A percentile compares a stretch with the other conserved stretches of the same genome.
phyloP scores from a whole-genome alignment of 2,113 vertebrate genomes.

The Mungos mungo region DNA sequence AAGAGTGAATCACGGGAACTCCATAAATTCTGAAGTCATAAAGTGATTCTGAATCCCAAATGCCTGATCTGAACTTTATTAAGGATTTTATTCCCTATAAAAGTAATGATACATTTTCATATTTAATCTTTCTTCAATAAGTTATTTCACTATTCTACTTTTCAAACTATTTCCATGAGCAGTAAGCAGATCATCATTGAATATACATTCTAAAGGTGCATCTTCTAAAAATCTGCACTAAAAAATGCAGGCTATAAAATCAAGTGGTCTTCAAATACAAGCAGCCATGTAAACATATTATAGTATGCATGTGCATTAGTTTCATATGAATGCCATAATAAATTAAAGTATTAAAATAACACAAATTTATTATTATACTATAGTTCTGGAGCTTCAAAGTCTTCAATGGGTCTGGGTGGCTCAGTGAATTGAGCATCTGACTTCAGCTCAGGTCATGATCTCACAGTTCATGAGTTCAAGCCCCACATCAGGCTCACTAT shows the following conservation, averaged over 20 bases:
- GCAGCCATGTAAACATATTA: neutral
- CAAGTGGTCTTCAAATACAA: neutral
- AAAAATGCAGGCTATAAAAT: neutral
- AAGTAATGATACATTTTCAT: conserved; percentile 8
- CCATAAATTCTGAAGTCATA: neutral
- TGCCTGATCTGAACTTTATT: conserved; percentile 45
- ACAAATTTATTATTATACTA: neutral
- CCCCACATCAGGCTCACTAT: too few species aligned
- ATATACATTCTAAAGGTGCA: neutral
- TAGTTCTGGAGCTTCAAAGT: neutral
- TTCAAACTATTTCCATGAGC: neutral
- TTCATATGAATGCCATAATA: neutral
- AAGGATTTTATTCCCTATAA: conserved; percentile 44
- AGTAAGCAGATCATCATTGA: neutral
- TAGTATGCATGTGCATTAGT: accelerated
- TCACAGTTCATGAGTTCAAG: neutral
- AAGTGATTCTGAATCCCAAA: conserved; percentile 30
- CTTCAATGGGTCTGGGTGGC: neutral
- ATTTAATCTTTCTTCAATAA: neutral
- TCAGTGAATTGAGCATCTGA: too few species aligned
- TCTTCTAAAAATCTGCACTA: neutral
- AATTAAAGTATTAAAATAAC: neutral
- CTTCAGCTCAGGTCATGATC: neutral
- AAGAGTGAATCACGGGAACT: neutral
- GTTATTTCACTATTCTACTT: neutral